phyloP scores from a whole-genome alignment of 2,888 invertebrate species.

The Prosopocoilus inquinatus region DNA sequence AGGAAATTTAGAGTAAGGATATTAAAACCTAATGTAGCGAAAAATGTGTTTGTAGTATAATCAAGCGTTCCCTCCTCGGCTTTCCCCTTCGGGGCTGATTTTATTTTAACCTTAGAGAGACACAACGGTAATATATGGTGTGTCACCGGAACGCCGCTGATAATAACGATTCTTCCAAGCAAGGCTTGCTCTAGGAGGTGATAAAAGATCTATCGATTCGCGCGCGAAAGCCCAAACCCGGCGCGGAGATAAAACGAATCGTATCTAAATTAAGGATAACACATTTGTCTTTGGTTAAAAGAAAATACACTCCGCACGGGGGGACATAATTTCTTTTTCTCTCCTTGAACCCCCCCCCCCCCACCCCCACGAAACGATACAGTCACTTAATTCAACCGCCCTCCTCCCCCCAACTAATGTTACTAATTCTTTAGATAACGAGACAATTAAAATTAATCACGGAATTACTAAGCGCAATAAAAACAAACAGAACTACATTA shows the following conservation, averaged over 20 bases:
- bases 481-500: no score
- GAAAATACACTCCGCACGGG: background rate
- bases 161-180: slow-evolving; percentile 6
- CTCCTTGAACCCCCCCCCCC: no score
- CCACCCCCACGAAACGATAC: no score
- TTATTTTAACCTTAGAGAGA: background rate
- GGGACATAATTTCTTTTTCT: no score
- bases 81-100: no score
- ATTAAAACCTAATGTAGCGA: slow-evolving; percentile 5
- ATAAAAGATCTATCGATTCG: background rate
- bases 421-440: no score
- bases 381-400: no score
- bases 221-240: background rate
- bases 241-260: background rate
- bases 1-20: background rate
- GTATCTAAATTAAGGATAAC: slow-evolving; percentile 5
- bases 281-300: background rate
- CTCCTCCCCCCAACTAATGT: no score
- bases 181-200: slow-evolving; percentile 5
- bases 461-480: no score
- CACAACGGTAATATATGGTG: slow-evolving; percentile 3
- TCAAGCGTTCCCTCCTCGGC: no score
- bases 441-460: no score
- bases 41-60: background rate
- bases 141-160: slow-evolving; percentile 5